These are phyloP conservation scores for Drosophila arawakana DNA, from an alignment of 1,140 invertebrate species.

Conservation along the genomic window DNA sequence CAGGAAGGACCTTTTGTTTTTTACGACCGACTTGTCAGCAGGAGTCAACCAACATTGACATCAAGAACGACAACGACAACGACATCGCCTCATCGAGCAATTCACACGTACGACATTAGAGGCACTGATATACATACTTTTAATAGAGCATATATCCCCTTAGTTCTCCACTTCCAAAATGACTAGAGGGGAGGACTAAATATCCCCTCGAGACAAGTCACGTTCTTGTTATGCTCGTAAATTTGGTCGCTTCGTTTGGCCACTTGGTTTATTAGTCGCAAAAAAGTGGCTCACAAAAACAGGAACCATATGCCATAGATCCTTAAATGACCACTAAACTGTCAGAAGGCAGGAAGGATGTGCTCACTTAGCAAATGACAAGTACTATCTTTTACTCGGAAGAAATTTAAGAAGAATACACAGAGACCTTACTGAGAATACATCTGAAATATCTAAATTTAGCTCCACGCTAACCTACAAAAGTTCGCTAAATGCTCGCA, in stretches of 20 bases:
- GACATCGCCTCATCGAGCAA: constrained; percentile 37
- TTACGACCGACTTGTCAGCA: constrained; percentile 60
- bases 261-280: constrained; percentile 44
- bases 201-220: constrained; percentile 18
- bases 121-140: constrained; percentile 70
- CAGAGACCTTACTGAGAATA: background rate
- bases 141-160: constrained; percentile 37
- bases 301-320: constrained; percentile 17
- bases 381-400: background rate
- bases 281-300: constrained; percentile 14
- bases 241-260: constrained; percentile 16
- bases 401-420: background rate
- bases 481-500: no score
- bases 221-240: constrained; percentile 35
- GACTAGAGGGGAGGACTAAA: background rate
- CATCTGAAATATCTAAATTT: no score
- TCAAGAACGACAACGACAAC: constrained; percentile 6
- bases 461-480: no score
- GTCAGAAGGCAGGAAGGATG: background rate
- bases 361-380: constrained; percentile 21
- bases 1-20: constrained; percentile 70
- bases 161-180: background rate
- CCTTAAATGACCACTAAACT: constrained; percentile 14
- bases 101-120: constrained; percentile 75
- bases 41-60: constrained; percentile 32